Percentiles rank a stretch among this genome's conserved stretches.
Conservation (phyloP, 2,113 vertebrate species). For the Tor tambroides region DNA sequence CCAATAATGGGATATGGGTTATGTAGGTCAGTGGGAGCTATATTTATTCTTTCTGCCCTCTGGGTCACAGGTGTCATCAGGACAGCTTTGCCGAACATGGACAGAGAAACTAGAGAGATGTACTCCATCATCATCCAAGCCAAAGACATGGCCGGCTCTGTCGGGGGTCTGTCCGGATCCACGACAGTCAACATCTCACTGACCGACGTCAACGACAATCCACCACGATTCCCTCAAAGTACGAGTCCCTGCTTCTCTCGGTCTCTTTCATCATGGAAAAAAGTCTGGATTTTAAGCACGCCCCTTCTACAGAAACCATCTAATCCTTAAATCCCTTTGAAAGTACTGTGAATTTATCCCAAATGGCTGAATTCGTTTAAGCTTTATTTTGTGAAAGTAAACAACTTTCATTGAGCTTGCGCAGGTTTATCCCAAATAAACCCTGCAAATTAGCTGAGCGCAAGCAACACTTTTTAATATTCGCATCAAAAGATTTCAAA, state of each 20-base stretch:
- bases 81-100: conserved; percentile 90
- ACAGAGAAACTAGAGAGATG: conserved; percentile 89
- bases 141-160: conserved; percentile 97
- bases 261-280: not conserved
- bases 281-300: not conserved
- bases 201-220: conserved; percentile 78
- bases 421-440: conserved; percentile 24
- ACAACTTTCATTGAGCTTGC: conserved; percentile 9
- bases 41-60: not conserved
- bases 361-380: conserved; percentile 17
- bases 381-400: conserved; percentile 7
- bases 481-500: not conserved
- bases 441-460: not conserved
- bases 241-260: conserved; percentile 63
- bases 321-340: conserved; percentile 28
- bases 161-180: conserved; percentile 91
- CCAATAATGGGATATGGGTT: not conserved
- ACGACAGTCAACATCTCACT: conserved; percentile 91
- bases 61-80: conserved; percentile 85
- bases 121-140: conserved; percentile 93
- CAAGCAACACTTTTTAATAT: conserved; percentile 11
- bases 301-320: not conserved
- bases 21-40: not conserved
- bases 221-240: conserved; percentile 91
- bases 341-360: not conserved